These are phyloP conservation scores for Ceuthmochares aereus DNA, from an alignment of 2,113 vertebrate genomes.

Conservation along the genomic window DNA sequence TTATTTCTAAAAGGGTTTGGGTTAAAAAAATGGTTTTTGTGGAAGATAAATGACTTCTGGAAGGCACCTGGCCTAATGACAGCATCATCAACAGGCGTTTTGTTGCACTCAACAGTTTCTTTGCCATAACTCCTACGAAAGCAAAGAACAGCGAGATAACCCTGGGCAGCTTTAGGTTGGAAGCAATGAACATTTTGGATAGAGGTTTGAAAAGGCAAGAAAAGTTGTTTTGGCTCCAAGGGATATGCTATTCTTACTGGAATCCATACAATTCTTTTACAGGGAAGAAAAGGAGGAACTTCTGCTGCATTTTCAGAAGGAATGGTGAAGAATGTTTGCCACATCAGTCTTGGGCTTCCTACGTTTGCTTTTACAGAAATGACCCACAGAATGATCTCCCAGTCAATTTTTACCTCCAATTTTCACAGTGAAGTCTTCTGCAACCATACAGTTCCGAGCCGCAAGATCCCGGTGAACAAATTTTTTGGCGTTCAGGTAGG, in stretches of 20 bases:
- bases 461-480: slow-evolving; percentile 97
- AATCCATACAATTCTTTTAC: background rate
- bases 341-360: rapidly evolving
- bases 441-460: slow-evolving; percentile 98
- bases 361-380: rapidly evolving
- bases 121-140: background rate
- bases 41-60: background rate
- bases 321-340: background rate
- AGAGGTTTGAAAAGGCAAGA: background rate
- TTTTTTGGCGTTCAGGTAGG: slow-evolving; percentile 97
- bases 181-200: background rate
- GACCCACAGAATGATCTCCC: background rate
- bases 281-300: background rate
- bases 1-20: background rate
- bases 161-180: background rate
- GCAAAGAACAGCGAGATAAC: background rate
- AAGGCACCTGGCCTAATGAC: background rate
- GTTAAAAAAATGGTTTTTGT: background rate
- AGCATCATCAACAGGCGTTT: background rate
- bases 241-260: background rate
- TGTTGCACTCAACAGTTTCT: background rate
- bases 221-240: background rate
- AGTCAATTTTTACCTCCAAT: slow-evolving; percentile 92
- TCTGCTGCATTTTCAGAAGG: background rate
- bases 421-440: slow-evolving; percentile 95